A percentile compares a stretch with the other conserved stretches of the same genome.
phyloP scores from a whole-genome alignment of 2,797 vertebrate species.

The Rhynchonycteris naso region DNA sequence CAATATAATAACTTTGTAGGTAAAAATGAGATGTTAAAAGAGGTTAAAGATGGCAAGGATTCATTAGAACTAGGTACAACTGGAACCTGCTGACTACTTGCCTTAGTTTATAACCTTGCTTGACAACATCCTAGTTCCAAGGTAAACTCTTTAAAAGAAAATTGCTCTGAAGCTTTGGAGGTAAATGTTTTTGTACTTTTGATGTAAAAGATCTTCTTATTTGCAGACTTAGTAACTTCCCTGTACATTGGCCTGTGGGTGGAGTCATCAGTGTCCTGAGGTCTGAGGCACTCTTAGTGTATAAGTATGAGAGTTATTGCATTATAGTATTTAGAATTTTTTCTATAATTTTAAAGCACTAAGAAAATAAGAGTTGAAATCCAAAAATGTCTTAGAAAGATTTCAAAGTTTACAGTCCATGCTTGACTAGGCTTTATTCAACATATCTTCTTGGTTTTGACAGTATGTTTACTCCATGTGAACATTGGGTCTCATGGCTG shows the following conservation, averaged over 20 bases:
- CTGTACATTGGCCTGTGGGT: background rate
- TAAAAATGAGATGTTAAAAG: background rate
- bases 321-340: background rate
- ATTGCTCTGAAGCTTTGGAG: background rate
- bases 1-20: background rate
- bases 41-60: background rate
- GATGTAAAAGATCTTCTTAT: background rate
- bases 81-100: background rate
- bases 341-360: background rate
- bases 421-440: conserved; percentile 18
- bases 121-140: background rate
- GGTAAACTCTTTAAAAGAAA: background rate
- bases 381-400: conserved; percentile 4
- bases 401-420: conserved; percentile 16
- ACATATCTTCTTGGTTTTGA: conserved; percentile 34
- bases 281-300: background rate
- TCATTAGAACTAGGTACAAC: background rate
- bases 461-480: background rate
- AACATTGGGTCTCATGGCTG: background rate
- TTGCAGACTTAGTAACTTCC: background rate
- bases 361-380: background rate
- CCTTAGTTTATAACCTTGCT: background rate
- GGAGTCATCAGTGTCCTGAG: background rate
- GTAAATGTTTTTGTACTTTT: background rate
- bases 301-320: background rate